Evolutionary conservation across 2,113 vertebrate species (phyloP).

Genomic region (Conger conger): DNA sequence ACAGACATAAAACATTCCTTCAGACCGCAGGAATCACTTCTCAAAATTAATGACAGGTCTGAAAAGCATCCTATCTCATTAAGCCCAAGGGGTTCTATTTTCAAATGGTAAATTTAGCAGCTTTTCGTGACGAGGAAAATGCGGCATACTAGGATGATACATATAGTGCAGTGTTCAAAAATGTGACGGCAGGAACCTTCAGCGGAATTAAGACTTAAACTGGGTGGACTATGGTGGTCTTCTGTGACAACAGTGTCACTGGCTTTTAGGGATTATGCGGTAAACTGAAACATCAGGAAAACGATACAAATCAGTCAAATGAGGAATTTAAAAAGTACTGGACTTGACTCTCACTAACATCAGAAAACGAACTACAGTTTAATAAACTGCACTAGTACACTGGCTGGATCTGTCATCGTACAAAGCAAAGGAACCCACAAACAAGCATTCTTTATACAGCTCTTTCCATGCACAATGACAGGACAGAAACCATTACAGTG

Average conservation of each 20-base stretch:
- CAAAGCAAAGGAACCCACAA: neutral
- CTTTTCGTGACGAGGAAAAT: neutral
- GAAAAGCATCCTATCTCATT: constrained; percentile 22
- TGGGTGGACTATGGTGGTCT: neutral
- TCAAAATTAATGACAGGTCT: constrained; percentile 15
- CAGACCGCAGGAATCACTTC: neutral
- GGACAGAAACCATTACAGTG: neutral
- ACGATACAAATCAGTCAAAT: neutral
- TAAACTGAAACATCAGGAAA: neutral
- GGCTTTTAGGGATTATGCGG: neutral
- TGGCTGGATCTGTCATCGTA: too few species aligned
- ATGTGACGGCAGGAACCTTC: neutral
- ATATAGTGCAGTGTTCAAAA: neutral
- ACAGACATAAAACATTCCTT: constrained; percentile 26
- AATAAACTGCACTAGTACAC: too few species aligned
- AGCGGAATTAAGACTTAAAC: neutral
- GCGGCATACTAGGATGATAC: neutral
- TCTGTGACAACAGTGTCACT: neutral
- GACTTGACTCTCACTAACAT: neutral
- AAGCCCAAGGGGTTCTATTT: neutral
- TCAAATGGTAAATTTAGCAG: neutral
- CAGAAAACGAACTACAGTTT: too few species aligned
- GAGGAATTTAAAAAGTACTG: neutral
- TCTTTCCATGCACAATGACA: neutral
- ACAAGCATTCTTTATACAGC: neutral